Conservation (phyloP, 2,888 invertebrate species). For the Rosalia funebris region DNA sequence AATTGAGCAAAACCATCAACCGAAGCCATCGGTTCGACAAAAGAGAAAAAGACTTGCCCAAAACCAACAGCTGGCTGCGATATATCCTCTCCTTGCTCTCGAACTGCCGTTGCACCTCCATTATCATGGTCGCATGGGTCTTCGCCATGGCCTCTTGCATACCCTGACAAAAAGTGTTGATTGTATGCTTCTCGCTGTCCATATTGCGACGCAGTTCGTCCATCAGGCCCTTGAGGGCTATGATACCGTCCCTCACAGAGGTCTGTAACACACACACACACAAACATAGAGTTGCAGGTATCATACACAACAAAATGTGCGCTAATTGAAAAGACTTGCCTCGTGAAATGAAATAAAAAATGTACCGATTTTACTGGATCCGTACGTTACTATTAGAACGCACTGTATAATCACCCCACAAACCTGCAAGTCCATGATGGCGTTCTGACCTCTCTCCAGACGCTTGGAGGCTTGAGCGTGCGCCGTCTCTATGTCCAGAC, state of each 20-base stretch:
- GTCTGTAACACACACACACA: constrained; percentile 65
- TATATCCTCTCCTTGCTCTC: constrained; percentile 65
- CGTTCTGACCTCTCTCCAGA: constrained; percentile 71
- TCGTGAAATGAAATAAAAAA: too few relatives aligned
- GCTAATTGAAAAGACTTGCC: too few relatives aligned
- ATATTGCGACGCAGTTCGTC: constrained; percentile 74
- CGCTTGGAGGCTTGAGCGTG: constrained; percentile 76
- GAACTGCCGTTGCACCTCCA: constrained; percentile 74
- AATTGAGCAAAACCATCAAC: too few relatives aligned
- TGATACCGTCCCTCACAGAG: constrained; percentile 74
- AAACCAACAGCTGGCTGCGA: constrained; percentile 58
- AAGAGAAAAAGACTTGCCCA: constrained; percentile 54
- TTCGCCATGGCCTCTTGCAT: constrained; percentile 74
- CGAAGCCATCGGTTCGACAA: too few relatives aligned
- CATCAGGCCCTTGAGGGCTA: constrained; percentile 72
- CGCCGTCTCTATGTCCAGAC: constrained; percentile 80
- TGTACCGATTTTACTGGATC: too few relatives aligned
- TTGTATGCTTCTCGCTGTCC: constrained; percentile 73
- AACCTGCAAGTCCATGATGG: constrained; percentile 63
- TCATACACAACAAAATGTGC: too few relatives aligned
- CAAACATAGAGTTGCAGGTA: too few relatives aligned
- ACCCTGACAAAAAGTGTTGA: constrained; percentile 74
- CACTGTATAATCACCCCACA: constrained; percentile 7
- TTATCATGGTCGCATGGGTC: constrained; percentile 72
- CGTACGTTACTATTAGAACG: too few relatives aligned